These are phyloP conservation scores for Alcis repandata DNA, from an alignment of 2,888 invertebrate species.

Conservation along the genomic window DNA sequence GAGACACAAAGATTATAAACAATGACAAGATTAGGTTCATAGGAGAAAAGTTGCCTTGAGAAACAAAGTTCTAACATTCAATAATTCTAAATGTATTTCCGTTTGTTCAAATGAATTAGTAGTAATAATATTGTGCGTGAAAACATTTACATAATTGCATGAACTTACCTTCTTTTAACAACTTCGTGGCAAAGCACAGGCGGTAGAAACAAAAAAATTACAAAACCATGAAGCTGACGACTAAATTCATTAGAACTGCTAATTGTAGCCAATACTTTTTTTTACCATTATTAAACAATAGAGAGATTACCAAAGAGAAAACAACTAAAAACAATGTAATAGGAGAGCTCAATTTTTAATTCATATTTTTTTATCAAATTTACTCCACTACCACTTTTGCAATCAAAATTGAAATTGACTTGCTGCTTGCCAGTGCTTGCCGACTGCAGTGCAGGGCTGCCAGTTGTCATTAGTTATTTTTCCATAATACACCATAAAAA, in stretches of 20 bases:
- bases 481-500: too few species aligned
- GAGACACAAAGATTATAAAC: not conserved
- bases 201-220: slow-evolving; percentile 13
- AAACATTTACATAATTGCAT: slow-evolving; percentile 17
- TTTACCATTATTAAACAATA: slow-evolving; percentile 11
- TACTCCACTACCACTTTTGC: slow-evolving; percentile 6
- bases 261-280: not conserved
- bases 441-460: too few species aligned
- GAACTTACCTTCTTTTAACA: slow-evolving; percentile 26
- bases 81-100: not conserved
- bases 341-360: slow-evolving; percentile 15
- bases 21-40: not conserved
- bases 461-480: too few species aligned
- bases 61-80: not conserved
- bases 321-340: not conserved
- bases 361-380: not conserved
- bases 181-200: slow-evolving; percentile 26
- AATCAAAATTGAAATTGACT: slow-evolving; percentile 7
- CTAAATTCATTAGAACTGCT: slow-evolving; percentile 5
- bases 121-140: not conserved
- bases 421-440: too few species aligned
- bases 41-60: slow-evolving; percentile 7
- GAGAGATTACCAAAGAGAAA: slow-evolving; percentile 13
- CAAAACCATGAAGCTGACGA: not conserved
- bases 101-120: not conserved